These are phyloP conservation scores for Coelopa frigida DNA, from an alignment of 1,140 invertebrate species.

Conservation along the genomic window DNA sequence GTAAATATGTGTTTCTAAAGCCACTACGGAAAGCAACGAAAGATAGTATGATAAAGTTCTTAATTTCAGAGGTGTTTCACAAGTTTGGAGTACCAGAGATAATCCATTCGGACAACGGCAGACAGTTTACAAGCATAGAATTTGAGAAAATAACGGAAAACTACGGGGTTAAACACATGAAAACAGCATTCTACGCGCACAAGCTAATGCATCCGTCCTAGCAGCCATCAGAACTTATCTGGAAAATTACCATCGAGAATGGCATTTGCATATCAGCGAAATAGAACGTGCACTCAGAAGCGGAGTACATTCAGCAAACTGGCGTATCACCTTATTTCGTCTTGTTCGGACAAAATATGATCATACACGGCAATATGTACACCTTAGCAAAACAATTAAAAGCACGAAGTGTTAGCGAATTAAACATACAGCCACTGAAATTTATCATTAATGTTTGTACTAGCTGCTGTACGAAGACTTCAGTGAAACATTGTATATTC, in stretches of 20 bases:
- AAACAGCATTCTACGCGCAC: not conserved
- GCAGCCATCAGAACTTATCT: not conserved
- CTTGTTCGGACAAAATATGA: constrained; percentile 3
- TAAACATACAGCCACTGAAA: no score
- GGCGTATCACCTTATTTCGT: not conserved
- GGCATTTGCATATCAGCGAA: not conserved
- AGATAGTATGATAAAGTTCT: not conserved
- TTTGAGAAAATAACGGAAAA: not conserved
- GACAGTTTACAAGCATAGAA: not conserved
- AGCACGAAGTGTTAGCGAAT: no score
- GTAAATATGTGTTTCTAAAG: constrained; percentile 1
- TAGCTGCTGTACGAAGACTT: no score
- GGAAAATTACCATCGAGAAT: not conserved
- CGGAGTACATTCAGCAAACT: not conserved
- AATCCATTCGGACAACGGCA: constrained; percentile 1
- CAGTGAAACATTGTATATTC: no score
- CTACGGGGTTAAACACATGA: not conserved
- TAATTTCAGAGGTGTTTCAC: not conserved
- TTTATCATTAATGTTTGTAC: no score
- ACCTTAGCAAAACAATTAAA: no score
- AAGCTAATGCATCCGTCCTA: constrained; percentile 2
- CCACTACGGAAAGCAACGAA: not conserved
- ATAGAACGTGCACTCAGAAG: not conserved
- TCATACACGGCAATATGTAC: no score
- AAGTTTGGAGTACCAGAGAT: constrained; percentile 1